Base-by-base conservation (phyloP, 2,113 vertebrate genomes). In the Castor canadensis region DNA sequence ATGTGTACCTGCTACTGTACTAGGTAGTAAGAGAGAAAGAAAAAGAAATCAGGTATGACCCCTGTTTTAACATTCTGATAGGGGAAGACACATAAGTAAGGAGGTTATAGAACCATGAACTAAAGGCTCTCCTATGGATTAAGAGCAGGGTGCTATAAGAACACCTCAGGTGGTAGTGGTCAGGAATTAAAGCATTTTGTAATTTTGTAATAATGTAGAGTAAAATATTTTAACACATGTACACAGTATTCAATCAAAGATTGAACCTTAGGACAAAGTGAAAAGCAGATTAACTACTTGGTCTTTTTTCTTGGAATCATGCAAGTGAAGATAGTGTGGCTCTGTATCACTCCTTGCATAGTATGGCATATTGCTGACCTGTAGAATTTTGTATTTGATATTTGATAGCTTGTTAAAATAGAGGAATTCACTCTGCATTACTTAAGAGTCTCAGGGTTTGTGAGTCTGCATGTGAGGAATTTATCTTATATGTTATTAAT, bases 401-500 rank as follows among this genome's bases (percentile, higher is more conserved):
- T n/a, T n/a, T n/a, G n/a, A n/a, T n/a, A 35, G 6, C 47, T 71
- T 95, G 16, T 88, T 56, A 76, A 88, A 94, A 90, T 32, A 85
- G 32, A 64, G 5, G 24, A 77, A 83, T 56, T 84, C 54, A 67
- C 28, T 87, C 69, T 86, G 49, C 1, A 16, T 77, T 93, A 16
- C 32, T 58, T 47, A n/a, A n/a, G n/a, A 58, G 8, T 87, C 26
- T 79, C 40, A 47, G 40, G 20, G 76, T 69, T 89, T 73, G 17
- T 82, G 26, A 90, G 9, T 87, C 91, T 96, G 66, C 58, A 47
- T 91, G 7, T 89, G 73, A 87, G 93, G 79, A 81, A 40, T 95
- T 82, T 92, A 73, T 95, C 75, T 95, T n/a, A 15, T 66, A 32
- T 72, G 24, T 91, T 95, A 66, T 26, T 92, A 60, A 92, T 92